Percentiles rank a stretch among this genome's conserved stretches.
Conservation (phyloP, 2,113 vertebrate species). For the Drymodes brunneopygia region DNA sequence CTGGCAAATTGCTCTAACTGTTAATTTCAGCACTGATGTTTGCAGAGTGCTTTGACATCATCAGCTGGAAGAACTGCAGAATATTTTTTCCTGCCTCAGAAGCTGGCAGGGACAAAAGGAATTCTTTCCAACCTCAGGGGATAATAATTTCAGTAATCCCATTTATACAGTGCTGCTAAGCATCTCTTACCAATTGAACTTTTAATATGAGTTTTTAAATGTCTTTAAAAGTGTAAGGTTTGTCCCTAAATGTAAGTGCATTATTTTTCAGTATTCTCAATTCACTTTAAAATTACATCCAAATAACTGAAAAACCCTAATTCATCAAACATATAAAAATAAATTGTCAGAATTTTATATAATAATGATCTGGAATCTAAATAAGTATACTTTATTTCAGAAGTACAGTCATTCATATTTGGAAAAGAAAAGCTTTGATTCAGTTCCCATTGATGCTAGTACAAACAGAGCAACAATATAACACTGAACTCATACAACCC, state of each 20-base stretch:
- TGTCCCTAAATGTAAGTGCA: background rate
- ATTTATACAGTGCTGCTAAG: background rate
- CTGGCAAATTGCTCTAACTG: background rate
- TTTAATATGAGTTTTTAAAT: background rate
- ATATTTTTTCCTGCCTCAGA: slow-evolving; percentile 6
- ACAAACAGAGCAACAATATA: background rate
- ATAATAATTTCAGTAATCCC: background rate
- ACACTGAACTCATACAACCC: background rate
- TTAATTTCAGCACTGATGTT: slow-evolving; percentile 4
- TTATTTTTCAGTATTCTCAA: background rate
- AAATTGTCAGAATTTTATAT: background rate
- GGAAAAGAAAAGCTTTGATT: slow-evolving; percentile 3
- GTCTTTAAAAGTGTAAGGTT: background rate
- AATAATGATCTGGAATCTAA: background rate
- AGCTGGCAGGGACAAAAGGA: background rate
- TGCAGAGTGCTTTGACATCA: slow-evolving; percentile 14
- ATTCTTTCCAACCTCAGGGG: background rate
- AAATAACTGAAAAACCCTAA: background rate
- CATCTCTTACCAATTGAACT: background rate
- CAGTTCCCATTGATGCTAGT: background rate
- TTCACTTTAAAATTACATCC: background rate
- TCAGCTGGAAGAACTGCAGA: background rate
- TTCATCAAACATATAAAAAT: background rate
- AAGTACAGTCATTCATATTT: background rate
- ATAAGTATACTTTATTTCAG: slow-evolving; percentile 6